phyloP scores from a whole-genome alignment of 2,888 invertebrate species.

The Ditula angustiorana region DNA sequence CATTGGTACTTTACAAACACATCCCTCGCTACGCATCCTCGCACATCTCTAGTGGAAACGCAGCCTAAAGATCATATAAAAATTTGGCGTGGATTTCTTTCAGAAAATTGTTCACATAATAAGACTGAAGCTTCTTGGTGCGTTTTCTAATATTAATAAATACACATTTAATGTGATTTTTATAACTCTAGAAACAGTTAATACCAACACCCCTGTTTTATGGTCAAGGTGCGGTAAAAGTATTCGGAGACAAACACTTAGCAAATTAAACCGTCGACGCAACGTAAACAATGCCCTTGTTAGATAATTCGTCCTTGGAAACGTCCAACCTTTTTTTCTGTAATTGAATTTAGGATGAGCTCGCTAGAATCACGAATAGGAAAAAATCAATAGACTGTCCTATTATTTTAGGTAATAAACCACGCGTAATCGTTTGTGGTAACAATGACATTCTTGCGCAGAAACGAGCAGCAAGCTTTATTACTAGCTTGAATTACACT shows the following conservation, averaged over 20 bases:
- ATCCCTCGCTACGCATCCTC: too few species aligned
- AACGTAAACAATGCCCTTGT: slow-evolving; percentile 1
- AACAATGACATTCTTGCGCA: background rate
- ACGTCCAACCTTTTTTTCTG: background rate
- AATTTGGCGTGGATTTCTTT: too few species aligned
- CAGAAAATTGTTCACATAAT: too few species aligned
- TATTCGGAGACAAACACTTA: slow-evolving; percentile 10
- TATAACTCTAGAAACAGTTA: too few species aligned
- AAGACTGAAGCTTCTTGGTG: too few species aligned
- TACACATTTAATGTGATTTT: too few species aligned
- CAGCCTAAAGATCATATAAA: too few species aligned
- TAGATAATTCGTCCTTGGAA: background rate
- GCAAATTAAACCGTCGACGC: slow-evolving; percentile 8
- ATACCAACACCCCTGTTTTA: background rate
- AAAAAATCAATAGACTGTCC: slow-evolving; percentile 15
- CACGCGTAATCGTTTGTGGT: background rate
- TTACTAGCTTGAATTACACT: background rate
- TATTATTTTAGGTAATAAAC: slow-evolving; percentile 1
- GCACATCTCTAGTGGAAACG: too few species aligned
- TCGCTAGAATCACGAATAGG: background rate
- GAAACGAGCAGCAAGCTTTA: background rate
- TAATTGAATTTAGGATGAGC: slow-evolving; percentile 15
- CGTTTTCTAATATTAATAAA: too few species aligned
- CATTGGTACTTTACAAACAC: too few species aligned
- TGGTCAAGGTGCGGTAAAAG: background rate